Evolutionary conservation across 1,140 invertebrate species (phyloP), one percentile per base, ranked within the genome.

Genomic region (Conus betulinus): DNA sequence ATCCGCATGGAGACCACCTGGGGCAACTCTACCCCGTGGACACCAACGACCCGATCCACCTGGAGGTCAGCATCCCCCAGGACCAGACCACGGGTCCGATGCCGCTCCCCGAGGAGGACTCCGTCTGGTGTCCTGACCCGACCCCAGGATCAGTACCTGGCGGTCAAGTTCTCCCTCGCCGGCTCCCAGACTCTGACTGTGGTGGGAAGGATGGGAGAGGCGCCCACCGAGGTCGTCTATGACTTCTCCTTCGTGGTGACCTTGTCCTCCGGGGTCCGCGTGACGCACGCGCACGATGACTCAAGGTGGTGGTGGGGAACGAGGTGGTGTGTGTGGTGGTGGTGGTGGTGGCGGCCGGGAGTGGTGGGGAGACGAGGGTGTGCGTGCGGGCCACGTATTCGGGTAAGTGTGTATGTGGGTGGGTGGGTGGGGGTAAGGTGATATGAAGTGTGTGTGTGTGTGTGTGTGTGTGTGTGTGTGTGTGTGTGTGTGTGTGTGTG

Each of bases 221-320:
- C 5, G 15, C 85, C 85, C 23, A 87, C 85, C 0, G 71, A 76
- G 5, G 67, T 39, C 52, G 23, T 87, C 52, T 87, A 27, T 10
- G 85, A 87, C 15, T 87, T 87, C 53, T 2, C 17, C 10, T 39
- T 52, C 74, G 11, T 60, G n/a, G 85, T 87, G 71, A 87, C 85
- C 71, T 76, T 60, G 71, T 57, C 84, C 51, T 67, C 71, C 23
- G 74, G 51, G 7, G 67, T 76, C 7, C 6, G 13, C 23, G 71
- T 79, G 20, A 87, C 71, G 4, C 85, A 79, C 25, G 11, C 85
- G 23, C 74, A 67, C 53, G 60, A 57, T 78, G 85, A 76, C 85
- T 87, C 85, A 55, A 7, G 0, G n/a, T 87, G 71, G 67, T 87
- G 23, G 0, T 55, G 51, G 17, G 25, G 11, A 53, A 13, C 0